Percentiles rank a stretch among this genome's conserved stretches.
Evolutionary conservation across 2,888 invertebrate genomes (phyloP).

Genomic region (Athalia rosae): DNA sequence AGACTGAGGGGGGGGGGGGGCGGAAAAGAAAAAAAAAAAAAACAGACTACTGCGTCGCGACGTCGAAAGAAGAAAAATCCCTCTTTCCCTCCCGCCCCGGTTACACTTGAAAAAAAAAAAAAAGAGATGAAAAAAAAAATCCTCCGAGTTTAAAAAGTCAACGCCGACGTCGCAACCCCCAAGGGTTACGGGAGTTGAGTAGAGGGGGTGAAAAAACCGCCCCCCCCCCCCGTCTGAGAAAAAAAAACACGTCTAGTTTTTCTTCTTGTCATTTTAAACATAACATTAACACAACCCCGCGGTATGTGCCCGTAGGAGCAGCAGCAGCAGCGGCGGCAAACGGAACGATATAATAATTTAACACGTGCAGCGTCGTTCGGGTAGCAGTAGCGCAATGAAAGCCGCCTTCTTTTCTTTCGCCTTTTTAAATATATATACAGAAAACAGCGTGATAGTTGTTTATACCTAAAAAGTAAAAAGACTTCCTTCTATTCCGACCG

Average conservation of each 20-base stretch:
- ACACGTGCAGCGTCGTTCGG: no score
- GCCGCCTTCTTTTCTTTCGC: background rate
- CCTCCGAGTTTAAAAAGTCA: background rate
- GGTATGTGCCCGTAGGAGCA: background rate
- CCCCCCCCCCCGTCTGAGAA: background rate
- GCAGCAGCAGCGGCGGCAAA: background rate
- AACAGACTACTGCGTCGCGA: background rate
- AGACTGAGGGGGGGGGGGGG: no score
- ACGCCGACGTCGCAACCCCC: slow-evolving; percentile 6
- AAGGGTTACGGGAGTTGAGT: background rate
- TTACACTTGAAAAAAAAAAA: no score
- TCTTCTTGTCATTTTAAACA: slow-evolving; percentile 11
- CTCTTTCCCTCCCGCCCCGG: background rate
- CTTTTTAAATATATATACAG: no score
- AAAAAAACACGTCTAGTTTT: no score
- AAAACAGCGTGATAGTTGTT: no score
- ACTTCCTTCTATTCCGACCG: no score
- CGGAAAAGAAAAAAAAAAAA: background rate
- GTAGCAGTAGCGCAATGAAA: no score
- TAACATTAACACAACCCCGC: slow-evolving; percentile 12
- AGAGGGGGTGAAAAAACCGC: slow-evolving; percentile 2
- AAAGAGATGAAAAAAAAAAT: no score
- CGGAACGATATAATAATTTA: no score
- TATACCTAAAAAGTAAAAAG: no score
- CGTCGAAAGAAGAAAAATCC: background rate